Base-by-base conservation (phyloP, 2,797 vertebrate species). In the Mormyrus hasselquistii region DNA sequence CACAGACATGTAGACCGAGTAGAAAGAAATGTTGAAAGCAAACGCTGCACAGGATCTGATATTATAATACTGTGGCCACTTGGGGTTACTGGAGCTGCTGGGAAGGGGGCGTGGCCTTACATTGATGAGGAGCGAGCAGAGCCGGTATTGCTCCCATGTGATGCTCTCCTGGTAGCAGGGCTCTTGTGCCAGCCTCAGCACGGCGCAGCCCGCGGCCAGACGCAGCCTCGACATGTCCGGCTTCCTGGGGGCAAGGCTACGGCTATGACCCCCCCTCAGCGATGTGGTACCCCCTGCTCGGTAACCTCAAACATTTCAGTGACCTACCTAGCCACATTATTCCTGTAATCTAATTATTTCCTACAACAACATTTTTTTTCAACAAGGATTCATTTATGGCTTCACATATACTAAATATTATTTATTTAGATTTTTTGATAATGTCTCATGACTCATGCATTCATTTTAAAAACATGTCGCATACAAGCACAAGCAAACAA, bases 81-180 rank as follows among this genome's bases (percentile, higher is more conserved):
- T 49, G 79, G 8, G 4, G n/a, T 47, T 47, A 22, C 44, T 83
- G 47, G 19, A 8, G 47, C 47, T 49, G 19, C 10, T 29, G 8
- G 59, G 12, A 12, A 16, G 4, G 10, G 44, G 41, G 41, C 5
- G 10, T 4, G 0, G 91, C 89, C 97, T 97, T 96, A 99, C 99
- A 55, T 99, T 99, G 93, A 99, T 98, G 92, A 99, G 98, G 44
- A 99, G 96, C 0, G 98, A 96, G 82, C 98, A 99, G 52, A 99
- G 96, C 94, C 99, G 98, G 93, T 99, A 99, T 65, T 99, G 99
- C 92, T 99, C 98, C 94, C 99, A 94, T 0, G 98, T 99, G 95
- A 99, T 98, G 94, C 99, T 99, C 96, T 99, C 98, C 4, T 99
- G 98, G 91, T 99, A 99, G 94, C 99, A 99, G 19, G 98, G 98